phyloP scores from a whole-genome alignment of 2,113 vertebrate species.

The Heloderma charlesbogerti region DNA sequence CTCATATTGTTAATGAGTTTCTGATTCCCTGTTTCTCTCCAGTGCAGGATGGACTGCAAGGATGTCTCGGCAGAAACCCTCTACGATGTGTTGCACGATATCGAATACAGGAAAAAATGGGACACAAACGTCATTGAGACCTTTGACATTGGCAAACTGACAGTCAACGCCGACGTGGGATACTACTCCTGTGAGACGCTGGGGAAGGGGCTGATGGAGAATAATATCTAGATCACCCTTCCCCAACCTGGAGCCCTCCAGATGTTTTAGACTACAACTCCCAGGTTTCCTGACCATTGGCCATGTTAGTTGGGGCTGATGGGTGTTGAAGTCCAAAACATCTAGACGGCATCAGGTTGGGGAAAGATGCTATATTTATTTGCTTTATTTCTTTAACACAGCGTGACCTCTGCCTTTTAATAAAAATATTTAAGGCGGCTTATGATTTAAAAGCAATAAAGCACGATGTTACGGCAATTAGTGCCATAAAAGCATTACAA shows the following conservation, averaged over 20 bases:
- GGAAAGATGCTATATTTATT: neutral
- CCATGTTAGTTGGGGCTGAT: neutral
- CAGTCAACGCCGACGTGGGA: slow-evolving; percentile 93
- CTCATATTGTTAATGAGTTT: neutral
- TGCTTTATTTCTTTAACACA: neutral
- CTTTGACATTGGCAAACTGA: slow-evolving; percentile 94
- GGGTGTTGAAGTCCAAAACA: neutral
- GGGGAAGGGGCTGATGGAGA: slow-evolving; percentile 1
- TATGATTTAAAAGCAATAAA: neutral
- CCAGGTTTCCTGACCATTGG: too few species aligned
- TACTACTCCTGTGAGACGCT: slow-evolving; percentile 89
- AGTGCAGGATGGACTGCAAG: slow-evolving; percentile 93
- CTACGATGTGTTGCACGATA: slow-evolving; percentile 95
- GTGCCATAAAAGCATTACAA: neutral
- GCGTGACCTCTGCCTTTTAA: neutral
- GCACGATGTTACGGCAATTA: neutral
- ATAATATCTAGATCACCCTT: neutral
- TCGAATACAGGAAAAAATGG: slow-evolving; percentile 93
- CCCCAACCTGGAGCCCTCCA: neutral
- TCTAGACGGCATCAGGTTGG: neutral
- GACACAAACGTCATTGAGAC: slow-evolving; percentile 96
- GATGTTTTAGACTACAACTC: neutral
- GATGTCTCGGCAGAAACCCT: slow-evolving; percentile 88
- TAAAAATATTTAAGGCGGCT: neutral
- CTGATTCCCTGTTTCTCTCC: slow-evolving; percentile 34